Percentiles rank a stretch among this genome's conserved stretches.
These are phyloP conservation scores for Momotus momota DNA, from an alignment of 2,797 vertebrate genomes.

Conservation along the genomic window DNA sequence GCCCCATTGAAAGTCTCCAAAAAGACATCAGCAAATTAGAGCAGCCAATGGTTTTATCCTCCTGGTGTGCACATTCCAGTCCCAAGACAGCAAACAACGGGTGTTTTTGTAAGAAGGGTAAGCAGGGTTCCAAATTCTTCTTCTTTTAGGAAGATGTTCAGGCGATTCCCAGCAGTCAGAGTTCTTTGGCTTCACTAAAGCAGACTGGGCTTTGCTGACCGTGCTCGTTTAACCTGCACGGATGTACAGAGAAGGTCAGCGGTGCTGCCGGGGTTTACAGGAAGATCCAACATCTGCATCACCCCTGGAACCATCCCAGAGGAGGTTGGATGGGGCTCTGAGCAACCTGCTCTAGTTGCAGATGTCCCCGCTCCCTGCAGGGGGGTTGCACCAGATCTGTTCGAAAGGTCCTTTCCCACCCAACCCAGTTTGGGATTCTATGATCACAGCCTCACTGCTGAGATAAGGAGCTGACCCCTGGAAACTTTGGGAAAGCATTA, in stretches of 20 bases:
- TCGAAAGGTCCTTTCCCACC: background rate
- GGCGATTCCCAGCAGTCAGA: background rate
- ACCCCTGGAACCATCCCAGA: background rate
- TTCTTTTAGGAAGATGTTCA: background rate
- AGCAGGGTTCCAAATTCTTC: rapidly evolving
- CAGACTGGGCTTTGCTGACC: rapidly evolving
- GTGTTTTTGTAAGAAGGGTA: background rate
- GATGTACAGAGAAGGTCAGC: rapidly evolving
- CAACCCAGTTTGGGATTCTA: background rate
- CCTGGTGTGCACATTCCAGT: rapidly evolving
- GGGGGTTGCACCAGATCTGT: background rate
- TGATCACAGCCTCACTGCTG: rapidly evolving
- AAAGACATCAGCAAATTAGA: background rate
- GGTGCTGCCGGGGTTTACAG: background rate
- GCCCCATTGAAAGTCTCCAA: background rate
- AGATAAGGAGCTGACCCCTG: background rate
- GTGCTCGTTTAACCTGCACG: background rate
- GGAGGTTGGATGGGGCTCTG: background rate
- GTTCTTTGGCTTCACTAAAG: background rate
- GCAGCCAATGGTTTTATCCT: background rate
- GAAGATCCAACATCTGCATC: background rate
- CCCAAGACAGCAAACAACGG: background rate
- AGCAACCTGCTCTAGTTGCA: background rate
- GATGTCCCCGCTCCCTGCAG: background rate
- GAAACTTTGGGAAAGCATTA: background rate